phyloP scores from a whole-genome alignment of 1,140 invertebrate genomes.

The Heliconius congener region DNA sequence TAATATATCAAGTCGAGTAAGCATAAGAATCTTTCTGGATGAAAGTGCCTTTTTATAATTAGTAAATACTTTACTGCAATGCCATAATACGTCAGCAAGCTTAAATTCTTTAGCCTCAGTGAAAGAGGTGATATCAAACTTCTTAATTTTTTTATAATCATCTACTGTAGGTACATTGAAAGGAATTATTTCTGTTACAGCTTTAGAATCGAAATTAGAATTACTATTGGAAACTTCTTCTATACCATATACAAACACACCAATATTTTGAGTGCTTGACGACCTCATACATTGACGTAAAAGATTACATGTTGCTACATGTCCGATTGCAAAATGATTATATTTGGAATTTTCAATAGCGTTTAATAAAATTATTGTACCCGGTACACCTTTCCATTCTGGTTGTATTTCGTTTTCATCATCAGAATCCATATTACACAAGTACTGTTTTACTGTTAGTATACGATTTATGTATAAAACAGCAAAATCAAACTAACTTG shows the following conservation, averaged over 20 bases:
- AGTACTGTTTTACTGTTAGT: neutral
- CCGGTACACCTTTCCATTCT: slow-evolving; percentile 62
- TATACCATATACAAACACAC: slow-evolving; percentile 63
- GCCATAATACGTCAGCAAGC: slow-evolving; percentile 66
- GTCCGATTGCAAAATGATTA: slow-evolving; percentile 45
- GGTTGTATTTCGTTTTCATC: slow-evolving; percentile 55
- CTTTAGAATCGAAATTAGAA: slow-evolving; percentile 51
- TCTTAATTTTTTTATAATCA: slow-evolving; percentile 61
- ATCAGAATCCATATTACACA: slow-evolving; percentile 57
- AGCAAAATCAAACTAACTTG: neutral
- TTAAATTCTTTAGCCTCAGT: slow-evolving; percentile 59
- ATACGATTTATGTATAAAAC: neutral
- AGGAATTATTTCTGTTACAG: slow-evolving; percentile 61
- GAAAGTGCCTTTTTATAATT: slow-evolving; percentile 67
- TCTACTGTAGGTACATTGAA: slow-evolving; percentile 54
- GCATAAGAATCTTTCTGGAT: slow-evolving; percentile 56
- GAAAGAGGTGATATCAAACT: slow-evolving; percentile 47
- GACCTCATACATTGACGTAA: slow-evolving; percentile 51
- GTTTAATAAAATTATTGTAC: slow-evolving; percentile 67
- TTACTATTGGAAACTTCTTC: slow-evolving; percentile 46
- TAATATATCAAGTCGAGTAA: slow-evolving; percentile 55
- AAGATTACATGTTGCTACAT: slow-evolving; percentile 60
- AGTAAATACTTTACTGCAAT: slow-evolving; percentile 70
- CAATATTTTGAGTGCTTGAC: slow-evolving; percentile 49
- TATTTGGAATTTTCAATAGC: slow-evolving; percentile 50